Evolutionary conservation across 2,113 vertebrate genomes (phyloP).

Genomic region (Prionailurus bengalensis): DNA sequence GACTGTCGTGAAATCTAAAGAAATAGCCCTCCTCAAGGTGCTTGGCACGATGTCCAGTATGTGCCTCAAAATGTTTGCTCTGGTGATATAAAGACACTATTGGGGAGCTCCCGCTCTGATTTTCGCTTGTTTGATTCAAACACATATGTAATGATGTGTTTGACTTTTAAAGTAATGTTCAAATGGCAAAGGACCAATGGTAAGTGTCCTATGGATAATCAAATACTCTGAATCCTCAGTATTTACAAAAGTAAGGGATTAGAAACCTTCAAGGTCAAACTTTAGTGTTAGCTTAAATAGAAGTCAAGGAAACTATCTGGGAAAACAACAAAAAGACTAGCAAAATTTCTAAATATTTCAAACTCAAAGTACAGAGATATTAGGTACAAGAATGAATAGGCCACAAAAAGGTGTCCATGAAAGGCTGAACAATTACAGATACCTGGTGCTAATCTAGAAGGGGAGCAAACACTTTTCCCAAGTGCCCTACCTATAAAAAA

Average conservation of each 20-base stretch:
- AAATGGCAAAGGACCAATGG: not conserved
- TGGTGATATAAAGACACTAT: not conserved
- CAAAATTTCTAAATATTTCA: slow-evolving; percentile 53
- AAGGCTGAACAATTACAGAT: slow-evolving; percentile 64
- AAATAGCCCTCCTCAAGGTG: not conserved
- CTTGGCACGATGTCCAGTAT: not conserved
- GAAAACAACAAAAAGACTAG: slow-evolving; percentile 45
- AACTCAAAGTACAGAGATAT: slow-evolving; percentile 29
- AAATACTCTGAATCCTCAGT: not conserved
- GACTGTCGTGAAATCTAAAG: slow-evolving; percentile 7
- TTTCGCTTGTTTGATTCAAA: not conserved
- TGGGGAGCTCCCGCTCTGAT: not conserved
- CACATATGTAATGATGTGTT: not conserved
- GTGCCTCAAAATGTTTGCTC: not conserved
- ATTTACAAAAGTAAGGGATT: slow-evolving; percentile 50
- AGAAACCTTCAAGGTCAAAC: not conserved
- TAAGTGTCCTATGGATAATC: not conserved
- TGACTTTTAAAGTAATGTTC: slow-evolving; percentile 58
- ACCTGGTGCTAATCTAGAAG: slow-evolving; percentile 3
- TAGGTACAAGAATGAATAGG: slow-evolving; percentile 10
- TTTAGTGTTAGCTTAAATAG: slow-evolving; percentile 4
- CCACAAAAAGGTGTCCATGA: not conserved
- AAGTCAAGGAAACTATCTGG: slow-evolving; percentile 29
- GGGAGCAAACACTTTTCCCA: slow-evolving; percentile 64
- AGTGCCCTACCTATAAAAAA: slow-evolving; percentile 43